Conservation (phyloP, 2,113 vertebrate genomes). For the Gnathonemus echidnorhynchus region DNA sequence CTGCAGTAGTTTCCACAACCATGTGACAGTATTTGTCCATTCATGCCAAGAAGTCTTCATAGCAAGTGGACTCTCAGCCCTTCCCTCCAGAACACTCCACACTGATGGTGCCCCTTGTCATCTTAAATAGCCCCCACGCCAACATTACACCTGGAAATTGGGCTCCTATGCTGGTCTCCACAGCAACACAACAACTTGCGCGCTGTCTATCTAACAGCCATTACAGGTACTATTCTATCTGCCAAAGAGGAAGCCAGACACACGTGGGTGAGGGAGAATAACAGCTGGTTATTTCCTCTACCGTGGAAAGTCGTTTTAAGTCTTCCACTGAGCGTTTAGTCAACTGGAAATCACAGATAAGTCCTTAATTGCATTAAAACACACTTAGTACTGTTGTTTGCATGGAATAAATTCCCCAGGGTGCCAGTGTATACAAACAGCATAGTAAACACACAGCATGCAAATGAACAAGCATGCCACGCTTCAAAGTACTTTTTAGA, state of each 20-base stretch:
- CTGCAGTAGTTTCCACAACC: neutral
- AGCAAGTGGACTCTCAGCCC: neutral
- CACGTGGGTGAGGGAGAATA: neutral
- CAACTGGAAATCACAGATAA: neutral
- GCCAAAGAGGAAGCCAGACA: neutral
- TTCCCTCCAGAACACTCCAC: neutral
- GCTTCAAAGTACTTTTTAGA: neutral
- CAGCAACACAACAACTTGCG: neutral
- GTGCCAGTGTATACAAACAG: neutral
- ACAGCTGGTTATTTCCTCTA: neutral
- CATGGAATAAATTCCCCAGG: neutral
- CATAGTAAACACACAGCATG: neutral
- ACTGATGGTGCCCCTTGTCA: neutral
- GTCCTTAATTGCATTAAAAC: neutral
- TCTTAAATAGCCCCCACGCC: neutral
- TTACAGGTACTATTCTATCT: neutral
- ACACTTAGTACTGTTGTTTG: neutral
- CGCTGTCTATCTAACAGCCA: neutral
- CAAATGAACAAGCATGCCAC: neutral
- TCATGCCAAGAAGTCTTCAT: neutral
- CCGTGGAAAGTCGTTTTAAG: conserved; percentile 4
- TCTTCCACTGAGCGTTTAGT: neutral
- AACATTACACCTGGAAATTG: neutral
- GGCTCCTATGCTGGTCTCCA: neutral
- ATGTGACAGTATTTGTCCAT: neutral